Evolutionary conservation across 2,113 vertebrate genomes (phyloP), one percentile per base, ranked within the genome.

Genomic region (Sigmodon hispidus): DNA sequence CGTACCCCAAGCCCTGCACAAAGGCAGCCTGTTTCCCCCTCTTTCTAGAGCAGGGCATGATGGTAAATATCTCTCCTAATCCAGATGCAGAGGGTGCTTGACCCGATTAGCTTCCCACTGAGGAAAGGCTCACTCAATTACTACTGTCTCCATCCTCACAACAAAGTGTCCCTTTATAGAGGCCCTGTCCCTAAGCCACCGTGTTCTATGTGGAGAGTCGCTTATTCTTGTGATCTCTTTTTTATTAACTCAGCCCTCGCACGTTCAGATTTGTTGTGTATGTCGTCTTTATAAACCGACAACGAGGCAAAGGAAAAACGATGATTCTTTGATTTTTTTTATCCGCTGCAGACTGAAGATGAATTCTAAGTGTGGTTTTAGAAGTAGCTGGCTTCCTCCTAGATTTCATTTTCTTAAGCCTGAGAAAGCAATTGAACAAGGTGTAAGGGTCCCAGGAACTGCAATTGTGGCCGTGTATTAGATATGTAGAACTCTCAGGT

Each of bases 381-480:
- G n/a, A 92, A 95, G 81, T 57, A 72, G 65, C 83, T 96, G 95
- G 21, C 89, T 87, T 90, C n/a, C 50, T n/a, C 55, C 93, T 93
- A 67, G 48, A 79, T 92, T 94, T 95, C 11, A 10, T 96, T 96
- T 97, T 95, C 87, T 90, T 48, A 52, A 94, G 65, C 24, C 24
- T 96, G 63, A 96, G 94, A 97, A 94, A 91, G n/a, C 7, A 95
- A 93, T n/a, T 45, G 93, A 80, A 75, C 61, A 48, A 79, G 59
- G 17, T 95, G 11, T 29, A 36, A 65, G 50, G 83, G 31, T 63
- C 43, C 52, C 45, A 70, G 79, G 57, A 83, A 75, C 63, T 7
- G n/a, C 10, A 34, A 17, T 0, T 57, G 55, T 13, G 36, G 29
- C 86, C 36, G 0, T 1, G 24, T 31, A 7, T 65, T n/a, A 29